Evolutionary conservation across 1,140 invertebrate species (phyloP), one percentile per base, ranked within the genome.

Genomic region (Aethina tumida): DNA sequence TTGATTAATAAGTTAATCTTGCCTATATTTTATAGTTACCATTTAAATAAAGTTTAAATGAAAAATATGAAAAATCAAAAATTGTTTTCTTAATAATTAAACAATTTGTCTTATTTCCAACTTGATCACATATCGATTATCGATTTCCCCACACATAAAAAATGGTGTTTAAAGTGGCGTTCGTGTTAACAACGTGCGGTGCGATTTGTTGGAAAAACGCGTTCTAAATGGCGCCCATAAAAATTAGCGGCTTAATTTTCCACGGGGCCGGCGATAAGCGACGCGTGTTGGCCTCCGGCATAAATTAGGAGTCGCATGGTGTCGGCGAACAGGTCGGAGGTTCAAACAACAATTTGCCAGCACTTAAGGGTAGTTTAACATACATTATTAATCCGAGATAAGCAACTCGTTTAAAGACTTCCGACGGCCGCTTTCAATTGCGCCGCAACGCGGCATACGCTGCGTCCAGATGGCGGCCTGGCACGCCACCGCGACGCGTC

Each of bases 291-390:
- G 39, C 31, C 29, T 25, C 26, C 31, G 25, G 26, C 18, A 55
- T 55, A 52, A 50, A 43, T 46, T 46, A 52, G 21, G 24, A 43
- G 28, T 49, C 34, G 46, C 51, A 43, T 49, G 50, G 46, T 51
- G 45, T 53, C 40, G 49, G 28, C 33, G 41, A 49, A 53, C 37
- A 39, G 43, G 20, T 35, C 34, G 29, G 39, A 49, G 45, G 41
- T 54, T 52, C 49, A 39, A 36, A 45, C 47, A 53, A 48, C 49
- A 59, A 59, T 59, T 59, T 59, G 53, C 55, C 49, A 55, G 55
- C 57, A 58, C 52, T 59, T 59, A 59, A 48, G 55, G 57, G 55
- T 55, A 59, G 57, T 58, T 59, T 59, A 58, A 52, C 57, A 53
- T 59, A 58, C 49, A 59, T 59, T 58, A 56, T 52, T 51, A 48